Percentiles rank a stretch among this genome's conserved stretches.
Conservation (phyloP, 1,140 invertebrate species). For the Leptopilina boulardi region DNA sequence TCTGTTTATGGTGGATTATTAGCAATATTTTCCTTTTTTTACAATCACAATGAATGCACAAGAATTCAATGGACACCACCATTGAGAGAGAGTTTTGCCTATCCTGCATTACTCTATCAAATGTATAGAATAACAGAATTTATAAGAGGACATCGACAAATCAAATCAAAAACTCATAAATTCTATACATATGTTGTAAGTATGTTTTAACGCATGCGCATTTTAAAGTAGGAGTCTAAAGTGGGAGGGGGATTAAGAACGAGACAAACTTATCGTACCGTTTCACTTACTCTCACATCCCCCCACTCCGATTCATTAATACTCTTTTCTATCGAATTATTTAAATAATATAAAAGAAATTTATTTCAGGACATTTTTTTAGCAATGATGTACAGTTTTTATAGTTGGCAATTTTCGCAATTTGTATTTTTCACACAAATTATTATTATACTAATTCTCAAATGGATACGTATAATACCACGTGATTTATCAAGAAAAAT, state of each 20-base stretch:
- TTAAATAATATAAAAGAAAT: not conserved
- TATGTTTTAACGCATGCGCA: slow-evolving; percentile 50
- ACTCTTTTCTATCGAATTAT: no score
- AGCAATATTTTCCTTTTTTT: slow-evolving; percentile 83
- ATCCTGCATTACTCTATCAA: slow-evolving; percentile 80
- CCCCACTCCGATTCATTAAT: no score
- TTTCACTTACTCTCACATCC: no score
- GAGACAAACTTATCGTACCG: no score
- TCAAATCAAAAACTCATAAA: slow-evolving; percentile 41
- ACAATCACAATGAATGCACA: slow-evolving; percentile 87
- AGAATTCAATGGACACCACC: slow-evolving; percentile 91
- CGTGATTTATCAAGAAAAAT: slow-evolving; percentile 73
- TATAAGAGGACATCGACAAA: slow-evolving; percentile 52
- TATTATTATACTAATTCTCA: slow-evolving; percentile 79
- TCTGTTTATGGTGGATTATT: slow-evolving; percentile 83
- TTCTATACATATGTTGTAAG: slow-evolving; percentile 49
- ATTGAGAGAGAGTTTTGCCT: slow-evolving; percentile 88
- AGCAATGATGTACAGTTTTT: slow-evolving; percentile 74
- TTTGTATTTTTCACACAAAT: slow-evolving; percentile 86
- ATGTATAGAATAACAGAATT: slow-evolving; percentile 73
- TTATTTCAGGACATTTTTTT: slow-evolving; percentile 63
- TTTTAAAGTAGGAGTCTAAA: no score
- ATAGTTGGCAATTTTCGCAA: slow-evolving; percentile 87
- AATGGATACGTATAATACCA: slow-evolving; percentile 80
- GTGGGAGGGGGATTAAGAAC: no score